Percentiles rank a stretch among this genome's conserved stretches.
Conservation (phyloP, 2,113 vertebrate species). For the Indri indri region DNA sequence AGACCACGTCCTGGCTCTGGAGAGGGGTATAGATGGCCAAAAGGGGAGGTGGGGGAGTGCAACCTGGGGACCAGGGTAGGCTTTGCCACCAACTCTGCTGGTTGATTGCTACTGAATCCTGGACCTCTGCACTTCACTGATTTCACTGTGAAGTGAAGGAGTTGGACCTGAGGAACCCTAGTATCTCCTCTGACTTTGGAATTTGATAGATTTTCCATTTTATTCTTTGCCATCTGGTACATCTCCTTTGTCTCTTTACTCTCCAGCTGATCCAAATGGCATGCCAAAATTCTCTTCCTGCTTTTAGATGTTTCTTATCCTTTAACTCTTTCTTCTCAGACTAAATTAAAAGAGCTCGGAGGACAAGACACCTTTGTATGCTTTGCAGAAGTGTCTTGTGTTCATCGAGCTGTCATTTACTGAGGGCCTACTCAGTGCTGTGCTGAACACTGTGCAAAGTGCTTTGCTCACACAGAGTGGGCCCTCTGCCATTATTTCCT, state of each 20-base stretch:
- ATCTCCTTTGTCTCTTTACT: background rate
- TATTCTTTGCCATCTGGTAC: background rate
- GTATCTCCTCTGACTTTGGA: background rate
- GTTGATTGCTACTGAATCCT: background rate
- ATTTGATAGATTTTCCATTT: constrained; percentile 16
- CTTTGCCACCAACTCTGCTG: background rate
- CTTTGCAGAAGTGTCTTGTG: background rate
- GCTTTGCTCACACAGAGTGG: background rate
- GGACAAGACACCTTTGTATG: background rate
- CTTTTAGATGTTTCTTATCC: background rate
- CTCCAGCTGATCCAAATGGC: background rate
- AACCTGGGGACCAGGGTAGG: background rate
- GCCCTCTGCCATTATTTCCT: background rate
- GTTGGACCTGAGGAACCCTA: background rate
- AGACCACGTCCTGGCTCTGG: background rate
- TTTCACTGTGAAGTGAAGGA: background rate
- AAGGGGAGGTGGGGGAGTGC: no score
- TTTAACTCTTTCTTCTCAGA: constrained; percentile 4
- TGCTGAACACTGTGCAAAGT: background rate
- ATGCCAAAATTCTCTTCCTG: background rate
- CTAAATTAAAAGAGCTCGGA: background rate
- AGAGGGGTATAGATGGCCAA: background rate
- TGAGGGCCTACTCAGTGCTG: background rate
- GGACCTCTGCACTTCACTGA: background rate
- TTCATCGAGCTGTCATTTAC: background rate